Percentiles rank a stretch among this genome's conserved stretches.
These are phyloP conservation scores for Crambe crambe DNA, from an alignment of 37 sponge, comb jelly and placozoan species.

Conservation along the genomic window DNA sequence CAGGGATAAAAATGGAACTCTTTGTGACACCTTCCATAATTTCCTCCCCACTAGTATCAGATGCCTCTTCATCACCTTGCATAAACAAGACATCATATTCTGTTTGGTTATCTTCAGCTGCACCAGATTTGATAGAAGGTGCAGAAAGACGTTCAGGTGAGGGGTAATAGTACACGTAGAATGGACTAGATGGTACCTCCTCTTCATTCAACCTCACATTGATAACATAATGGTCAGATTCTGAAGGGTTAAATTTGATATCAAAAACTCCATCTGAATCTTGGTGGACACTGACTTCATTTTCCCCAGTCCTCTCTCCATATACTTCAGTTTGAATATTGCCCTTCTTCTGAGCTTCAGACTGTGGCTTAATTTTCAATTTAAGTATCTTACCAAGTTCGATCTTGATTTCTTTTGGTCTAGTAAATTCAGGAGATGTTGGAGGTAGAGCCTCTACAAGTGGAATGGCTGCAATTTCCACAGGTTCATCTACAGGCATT, in stretches of 20 bases:
- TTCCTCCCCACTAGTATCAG: no score
- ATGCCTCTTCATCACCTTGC: no score
- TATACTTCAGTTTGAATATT: constrained; percentile 23
- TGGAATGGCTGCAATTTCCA: background rate
- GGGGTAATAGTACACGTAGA: constrained; percentile 37
- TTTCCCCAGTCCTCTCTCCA: constrained; percentile 40
- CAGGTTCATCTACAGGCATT: background rate
- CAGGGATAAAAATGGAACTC: background rate
- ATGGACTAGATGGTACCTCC: constrained; percentile 53
- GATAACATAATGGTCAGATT: constrained; percentile 63
- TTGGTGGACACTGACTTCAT: background rate
- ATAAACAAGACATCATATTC: no score
- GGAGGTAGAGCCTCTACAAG: background rate
- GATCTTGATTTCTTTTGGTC: constrained; percentile 16
- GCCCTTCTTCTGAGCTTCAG: constrained; percentile 18
- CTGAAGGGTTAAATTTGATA: constrained; percentile 43
- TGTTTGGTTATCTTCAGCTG: no score
- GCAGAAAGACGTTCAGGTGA: background rate
- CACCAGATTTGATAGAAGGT: no score
- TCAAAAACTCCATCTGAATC: constrained; percentile 14
- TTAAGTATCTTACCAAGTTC: constrained; percentile 18
- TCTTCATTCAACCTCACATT: constrained; percentile 31
- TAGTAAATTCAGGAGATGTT: background rate
- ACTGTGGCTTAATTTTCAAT: constrained; percentile 25
- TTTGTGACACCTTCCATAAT: no score